Evolutionary conservation across 2,113 vertebrate genomes (phyloP).

Genomic region (Planiliza haematocheilus): DNA sequence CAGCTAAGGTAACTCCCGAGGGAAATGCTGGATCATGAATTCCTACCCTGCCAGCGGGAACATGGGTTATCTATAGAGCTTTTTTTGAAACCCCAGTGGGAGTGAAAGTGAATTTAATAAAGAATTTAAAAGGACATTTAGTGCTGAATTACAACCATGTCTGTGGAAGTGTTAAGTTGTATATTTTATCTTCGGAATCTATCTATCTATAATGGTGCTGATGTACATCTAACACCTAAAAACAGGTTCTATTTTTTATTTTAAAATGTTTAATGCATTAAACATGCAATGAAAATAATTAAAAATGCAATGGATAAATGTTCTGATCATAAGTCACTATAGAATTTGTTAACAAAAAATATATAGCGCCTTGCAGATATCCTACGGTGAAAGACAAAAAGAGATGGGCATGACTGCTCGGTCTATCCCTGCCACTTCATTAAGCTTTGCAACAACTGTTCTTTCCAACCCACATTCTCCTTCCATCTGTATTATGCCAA

Average conservation of each 20-base stretch:
- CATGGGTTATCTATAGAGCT: constrained; percentile 60
- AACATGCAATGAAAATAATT: not conserved
- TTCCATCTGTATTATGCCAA: constrained; percentile 65
- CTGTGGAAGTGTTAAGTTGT: constrained; percentile 31
- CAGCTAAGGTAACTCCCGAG: constrained; percentile 73
- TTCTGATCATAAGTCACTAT: constrained; percentile 8
- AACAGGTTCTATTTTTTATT: no score
- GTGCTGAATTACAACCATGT: constrained; percentile 58
- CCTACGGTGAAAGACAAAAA: constrained; percentile 14
- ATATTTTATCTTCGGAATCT: constrained; percentile 30
- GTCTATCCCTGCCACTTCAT: constrained; percentile 55
- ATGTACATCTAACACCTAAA: constrained; percentile 31
- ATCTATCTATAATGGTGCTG: not conserved
- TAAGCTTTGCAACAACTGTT: constrained; percentile 61
- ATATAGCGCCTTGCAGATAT: constrained; percentile 12
- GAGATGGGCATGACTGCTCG: constrained; percentile 20
- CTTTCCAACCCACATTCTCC: constrained; percentile 34
- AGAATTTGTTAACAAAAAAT: constrained; percentile 10
- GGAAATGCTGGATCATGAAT: constrained; percentile 79
- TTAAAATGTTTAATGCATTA: no score
- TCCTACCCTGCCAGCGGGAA: constrained; percentile 68
- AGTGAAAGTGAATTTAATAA: constrained; percentile 66
- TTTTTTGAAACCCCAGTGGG: constrained; percentile 48
- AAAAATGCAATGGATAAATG: not conserved
- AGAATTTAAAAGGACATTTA: constrained; percentile 64